Percentiles rank a stretch among this genome's conserved stretches.
phyloP scores from a whole-genome alignment of 1,140 invertebrate genomes.

The Pogonognathellus flavescens region DNA sequence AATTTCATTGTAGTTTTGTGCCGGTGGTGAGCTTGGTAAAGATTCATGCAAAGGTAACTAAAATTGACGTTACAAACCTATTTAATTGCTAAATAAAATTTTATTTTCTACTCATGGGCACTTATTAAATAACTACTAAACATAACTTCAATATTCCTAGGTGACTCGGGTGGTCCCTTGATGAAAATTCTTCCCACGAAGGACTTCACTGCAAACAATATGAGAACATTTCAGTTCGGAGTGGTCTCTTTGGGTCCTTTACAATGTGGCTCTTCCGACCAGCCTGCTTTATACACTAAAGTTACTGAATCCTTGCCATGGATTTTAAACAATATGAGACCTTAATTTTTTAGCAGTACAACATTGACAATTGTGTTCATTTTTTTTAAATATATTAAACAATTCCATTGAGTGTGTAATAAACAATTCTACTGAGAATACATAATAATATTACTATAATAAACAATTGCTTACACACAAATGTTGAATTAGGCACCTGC shows the following conservation, averaged over 20 bases:
- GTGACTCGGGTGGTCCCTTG: not conserved
- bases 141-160: not conserved
- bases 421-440: too few species aligned
- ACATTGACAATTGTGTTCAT: too few species aligned
- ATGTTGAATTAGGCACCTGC: too few species aligned
- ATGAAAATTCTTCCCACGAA: not conserved
- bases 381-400: too few species aligned
- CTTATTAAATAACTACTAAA: too few species aligned
- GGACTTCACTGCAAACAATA: not conserved
- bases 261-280: not conserved
- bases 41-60: constrained; percentile 36
- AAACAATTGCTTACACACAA: too few species aligned
- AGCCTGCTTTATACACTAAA: constrained; percentile 29
- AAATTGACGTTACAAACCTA: too few species aligned
- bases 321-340: not conserved
- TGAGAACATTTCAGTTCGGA: constrained; percentile 5
- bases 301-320: constrained; percentile 6
- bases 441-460: too few species aligned
- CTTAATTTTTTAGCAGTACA: not conserved
- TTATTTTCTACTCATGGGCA: not conserved
- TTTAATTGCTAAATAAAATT: too few species aligned
- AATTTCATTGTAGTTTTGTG: constrained; percentile 40
- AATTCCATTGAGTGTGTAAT: too few species aligned
- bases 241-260: not conserved
- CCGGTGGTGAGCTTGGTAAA: not conserved